Conservation (phyloP, 2,113 vertebrate species). For the Erythrocercus mccallii region DNA sequence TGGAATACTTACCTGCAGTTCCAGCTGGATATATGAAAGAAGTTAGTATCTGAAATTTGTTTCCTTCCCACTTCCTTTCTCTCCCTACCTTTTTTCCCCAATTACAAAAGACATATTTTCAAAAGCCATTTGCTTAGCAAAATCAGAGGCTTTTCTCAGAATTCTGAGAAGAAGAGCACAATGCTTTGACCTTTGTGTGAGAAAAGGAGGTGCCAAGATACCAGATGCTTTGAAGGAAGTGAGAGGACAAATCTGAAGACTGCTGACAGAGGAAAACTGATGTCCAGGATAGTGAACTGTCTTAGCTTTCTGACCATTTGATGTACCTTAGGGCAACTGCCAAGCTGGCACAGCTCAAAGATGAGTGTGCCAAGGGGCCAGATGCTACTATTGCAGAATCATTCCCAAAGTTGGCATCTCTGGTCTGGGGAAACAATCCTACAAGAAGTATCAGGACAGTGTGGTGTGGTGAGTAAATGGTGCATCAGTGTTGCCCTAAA, state of each 20-base stretch:
- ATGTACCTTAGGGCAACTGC: neutral
- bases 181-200: neutral
- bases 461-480: neutral
- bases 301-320: neutral
- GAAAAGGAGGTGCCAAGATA: neutral
- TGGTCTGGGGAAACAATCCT: neutral
- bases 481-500: neutral
- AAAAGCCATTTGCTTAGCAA: neutral
- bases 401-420: neutral
- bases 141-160: neutral
- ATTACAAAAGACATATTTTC: neutral
- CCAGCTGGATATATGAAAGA: neutral
- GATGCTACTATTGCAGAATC: constrained; percentile 14
- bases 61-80: neutral
- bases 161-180: neutral
- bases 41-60: neutral
- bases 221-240: neutral
- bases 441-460: neutral
- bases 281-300: neutral
- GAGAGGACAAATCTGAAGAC: neutral
- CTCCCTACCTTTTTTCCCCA: neutral
- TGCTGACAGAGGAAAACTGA: neutral
- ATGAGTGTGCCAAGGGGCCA: neutral
- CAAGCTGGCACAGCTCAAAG: neutral
- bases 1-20: neutral